Evolutionary conservation across 64 coral and sea anemone genomes (phyloP).

Genomic region (Catalaphyllia jardinei): DNA sequence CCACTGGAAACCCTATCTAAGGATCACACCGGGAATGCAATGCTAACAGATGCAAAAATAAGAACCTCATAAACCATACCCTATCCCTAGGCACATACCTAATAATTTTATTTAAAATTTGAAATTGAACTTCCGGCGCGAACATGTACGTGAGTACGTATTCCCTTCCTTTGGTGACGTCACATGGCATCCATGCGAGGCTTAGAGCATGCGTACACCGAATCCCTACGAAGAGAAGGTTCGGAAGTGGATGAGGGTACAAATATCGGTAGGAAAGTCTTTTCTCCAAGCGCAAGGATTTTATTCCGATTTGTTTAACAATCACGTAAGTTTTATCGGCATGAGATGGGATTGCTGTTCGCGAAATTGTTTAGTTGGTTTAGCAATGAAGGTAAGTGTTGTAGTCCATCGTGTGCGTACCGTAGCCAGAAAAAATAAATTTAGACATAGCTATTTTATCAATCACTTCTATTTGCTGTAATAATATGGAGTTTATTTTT

Average conservation of each 20-base stretch:
- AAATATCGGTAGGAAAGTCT: not conserved
- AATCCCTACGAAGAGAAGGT: not conserved
- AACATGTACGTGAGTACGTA: not conserved
- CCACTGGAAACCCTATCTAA: too few relatives aligned
- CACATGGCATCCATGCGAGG: not conserved
- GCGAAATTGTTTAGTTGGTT: constrained; percentile 91
- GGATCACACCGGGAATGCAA: too few relatives aligned
- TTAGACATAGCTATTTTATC: not conserved
- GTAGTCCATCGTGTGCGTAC: not conserved
- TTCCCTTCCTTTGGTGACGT: not conserved
- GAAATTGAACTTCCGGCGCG: not conserved
- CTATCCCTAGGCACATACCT: too few relatives aligned
- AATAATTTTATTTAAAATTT: not conserved
- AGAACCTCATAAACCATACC: too few relatives aligned
- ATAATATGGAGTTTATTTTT: too few relatives aligned
- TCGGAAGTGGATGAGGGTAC: not conserved
- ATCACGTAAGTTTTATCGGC: constrained; percentile 52
- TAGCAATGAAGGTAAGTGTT: constrained; percentile 84
- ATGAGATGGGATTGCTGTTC: constrained; percentile 90
- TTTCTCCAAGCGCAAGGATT: not conserved
- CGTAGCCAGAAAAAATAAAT: not conserved
- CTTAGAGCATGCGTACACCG: constrained; percentile 4
- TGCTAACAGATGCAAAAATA: too few relatives aligned
- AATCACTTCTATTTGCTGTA: not conserved
- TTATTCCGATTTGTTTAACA: not conserved